Percentiles rank a stretch among this genome's conserved stretches.
These are phyloP conservation scores for Phaedon cochleariae DNA, from an alignment of 2,888 invertebrate species.

Conservation along the genomic window DNA sequence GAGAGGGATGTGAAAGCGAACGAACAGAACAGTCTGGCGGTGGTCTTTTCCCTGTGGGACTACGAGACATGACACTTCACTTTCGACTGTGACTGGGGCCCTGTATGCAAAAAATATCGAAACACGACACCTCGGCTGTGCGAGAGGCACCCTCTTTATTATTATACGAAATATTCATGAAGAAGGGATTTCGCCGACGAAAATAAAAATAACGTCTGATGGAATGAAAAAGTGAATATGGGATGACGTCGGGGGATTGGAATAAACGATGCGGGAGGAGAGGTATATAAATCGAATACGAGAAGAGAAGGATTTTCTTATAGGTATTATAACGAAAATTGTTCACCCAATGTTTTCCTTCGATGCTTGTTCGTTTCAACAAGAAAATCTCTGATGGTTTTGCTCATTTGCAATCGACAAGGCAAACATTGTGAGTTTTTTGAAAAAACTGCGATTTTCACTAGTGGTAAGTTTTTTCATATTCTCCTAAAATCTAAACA, in stretches of 20 bases:
- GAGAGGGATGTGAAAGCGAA: conserved; percentile 47
- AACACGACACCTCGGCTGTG: conserved; percentile 54
- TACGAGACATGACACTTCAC: conserved; percentile 62
- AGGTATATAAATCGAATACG: no score
- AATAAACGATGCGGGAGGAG: conserved; percentile 16
- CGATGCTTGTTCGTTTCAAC: no score
- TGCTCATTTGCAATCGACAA: no score
- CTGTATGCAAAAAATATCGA: conserved; percentile 58
- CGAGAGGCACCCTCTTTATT: conserved; percentile 32
- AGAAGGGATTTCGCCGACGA: conserved; percentile 12
- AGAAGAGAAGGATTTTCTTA: neutral
- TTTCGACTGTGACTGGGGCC: conserved; percentile 53
- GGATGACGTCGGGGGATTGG: conserved; percentile 3
- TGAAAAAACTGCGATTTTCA: no score
- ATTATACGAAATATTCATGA: conserved; percentile 37
- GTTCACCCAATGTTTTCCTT: no score
- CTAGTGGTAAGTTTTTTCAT: no score
- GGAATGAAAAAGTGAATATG: conserved; percentile 34
- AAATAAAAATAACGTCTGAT: conserved; percentile 30
- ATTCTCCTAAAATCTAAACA: no score
- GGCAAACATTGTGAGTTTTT: no score
- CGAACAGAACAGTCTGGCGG: conserved; percentile 42
- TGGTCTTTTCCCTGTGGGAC: conserved; percentile 54
- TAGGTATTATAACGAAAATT: no score
- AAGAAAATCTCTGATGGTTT: no score